Base-by-base conservation (phyloP, 1,140 invertebrate species). In the Zaprionus tsacasi region DNA sequence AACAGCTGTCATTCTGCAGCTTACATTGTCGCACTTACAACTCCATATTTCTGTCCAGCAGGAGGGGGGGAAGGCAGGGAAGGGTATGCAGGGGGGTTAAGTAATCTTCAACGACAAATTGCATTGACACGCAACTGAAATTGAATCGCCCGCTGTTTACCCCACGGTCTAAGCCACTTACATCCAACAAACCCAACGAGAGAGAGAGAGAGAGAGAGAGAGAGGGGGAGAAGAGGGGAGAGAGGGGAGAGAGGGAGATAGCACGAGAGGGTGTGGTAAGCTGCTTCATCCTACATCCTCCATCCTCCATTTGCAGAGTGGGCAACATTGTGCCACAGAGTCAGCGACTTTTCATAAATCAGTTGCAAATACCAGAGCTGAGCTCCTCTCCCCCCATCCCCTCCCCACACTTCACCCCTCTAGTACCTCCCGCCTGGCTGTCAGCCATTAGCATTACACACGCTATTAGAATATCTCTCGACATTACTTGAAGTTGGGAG, bases 391-490 rank as follows among this genome's bases (percentile, higher is more conserved):
- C 5, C 3, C 4, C 30, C n/a, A 3, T 8, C 13, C 13, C 4
- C 30, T 11, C 6, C 15, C 10, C 15, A 12, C 48, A 38, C 17
- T 21, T 1, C 25, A 27, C 27, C 12, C 15, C 10, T 30, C 6
- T 3, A 2, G 30, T 3, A 5, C 33, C 33, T 35, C 6, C 6
- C 1, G 33, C 56, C 56, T 10, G 15, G 10, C 21, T 27, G 59
- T 27, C 52, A 55, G 72, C 79, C 71, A 82, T 82, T 82, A 82
- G 76, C 80, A 82, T 82, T 82, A 82, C 72, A 79, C 81, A 76
- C 59, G 81, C 81, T 76, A 83, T 79, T 82, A 83, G 81, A 82
- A 82, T 83, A 83, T 83, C 76, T 80, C 81, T 80, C 81, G 72
- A 77, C 67, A 76, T 82, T 82, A 76, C 64, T 72, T 67, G 13